These are phyloP conservation scores for Eulithis prunata DNA, from an alignment of 2,888 invertebrate species.

Conservation along the genomic window DNA sequence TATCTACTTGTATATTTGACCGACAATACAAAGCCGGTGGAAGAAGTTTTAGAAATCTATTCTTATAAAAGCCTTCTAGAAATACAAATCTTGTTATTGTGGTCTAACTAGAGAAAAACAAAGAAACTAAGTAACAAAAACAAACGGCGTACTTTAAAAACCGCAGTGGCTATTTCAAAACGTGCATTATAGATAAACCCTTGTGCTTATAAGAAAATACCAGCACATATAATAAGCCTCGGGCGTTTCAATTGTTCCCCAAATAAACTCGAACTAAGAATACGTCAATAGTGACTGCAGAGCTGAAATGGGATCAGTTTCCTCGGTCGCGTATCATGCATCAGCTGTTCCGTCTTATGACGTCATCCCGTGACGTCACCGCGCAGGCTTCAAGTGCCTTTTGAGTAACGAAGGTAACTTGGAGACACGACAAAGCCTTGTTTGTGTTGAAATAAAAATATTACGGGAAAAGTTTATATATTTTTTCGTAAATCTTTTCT, in stretches of 20 bases:
- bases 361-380: conserved; percentile 28
- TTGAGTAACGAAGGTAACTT: conserved; percentile 3
- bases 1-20: too few species aligned
- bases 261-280: conserved; percentile 5
- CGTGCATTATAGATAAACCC: too few species aligned
- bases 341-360: conserved; percentile 26
- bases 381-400: conserved; percentile 7
- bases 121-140: too few species aligned
- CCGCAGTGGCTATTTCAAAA: too few species aligned
- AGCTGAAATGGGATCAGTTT: conserved; percentile 25
- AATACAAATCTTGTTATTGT: too few species aligned
- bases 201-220: background rate
- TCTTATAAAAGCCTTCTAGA: too few species aligned
- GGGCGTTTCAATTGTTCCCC: background rate
- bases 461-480: background rate
- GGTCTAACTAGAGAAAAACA: too few species aligned
- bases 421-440: background rate
- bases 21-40: too few species aligned
- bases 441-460: background rate
- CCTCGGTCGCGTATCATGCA: conserved; percentile 23
- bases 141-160: too few species aligned
- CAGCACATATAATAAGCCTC: background rate
- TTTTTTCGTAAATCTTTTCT: background rate
- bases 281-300: conserved; percentile 18
- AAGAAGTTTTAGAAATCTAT: too few species aligned